phyloP scores from a whole-genome alignment of 1,140 invertebrate species.

The Tetraneura akinire region DNA sequence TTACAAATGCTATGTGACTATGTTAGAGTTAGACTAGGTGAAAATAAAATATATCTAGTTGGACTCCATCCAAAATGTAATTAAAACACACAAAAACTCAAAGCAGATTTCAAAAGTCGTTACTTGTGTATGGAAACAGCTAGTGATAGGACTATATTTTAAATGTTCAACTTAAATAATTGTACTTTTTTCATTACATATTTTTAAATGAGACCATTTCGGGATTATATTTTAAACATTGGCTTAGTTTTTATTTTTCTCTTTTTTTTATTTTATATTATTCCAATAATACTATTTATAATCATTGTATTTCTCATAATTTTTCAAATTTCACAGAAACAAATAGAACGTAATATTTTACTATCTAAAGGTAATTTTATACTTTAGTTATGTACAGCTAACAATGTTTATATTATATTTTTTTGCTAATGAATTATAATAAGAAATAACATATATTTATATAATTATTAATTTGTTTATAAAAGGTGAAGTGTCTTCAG shows the following conservation, averaged over 20 bases:
- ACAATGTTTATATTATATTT: not conserved
- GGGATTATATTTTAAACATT: constrained; percentile 10
- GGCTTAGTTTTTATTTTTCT: not conserved
- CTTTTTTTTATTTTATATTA: not conserved
- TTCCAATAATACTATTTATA: not conserved
- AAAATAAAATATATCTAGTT: constrained; percentile 27
- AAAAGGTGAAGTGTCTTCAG: constrained; percentile 68
- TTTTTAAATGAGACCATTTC: constrained; percentile 12
- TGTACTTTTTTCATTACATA: not conserved
- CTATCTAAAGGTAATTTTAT: constrained; percentile 16
- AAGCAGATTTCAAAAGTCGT: constrained; percentile 36
- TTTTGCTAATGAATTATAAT: not conserved
- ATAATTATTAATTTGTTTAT: constrained; percentile 52
- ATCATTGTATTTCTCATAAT: not conserved
- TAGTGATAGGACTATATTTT: constrained; percentile 12
- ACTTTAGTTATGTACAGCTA: not conserved
- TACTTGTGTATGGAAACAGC: constrained; percentile 12
- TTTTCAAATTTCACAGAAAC: constrained; percentile 5
- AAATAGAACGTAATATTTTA: not conserved
- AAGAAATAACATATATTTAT: not conserved
- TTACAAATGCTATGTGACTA: not conserved
- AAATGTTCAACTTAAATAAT: constrained; percentile 1
- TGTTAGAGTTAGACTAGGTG: constrained; percentile 25
- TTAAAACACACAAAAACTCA: constrained; percentile 20
- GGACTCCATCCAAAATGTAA: constrained; percentile 36